Evolutionary conservation across 2,797 vertebrate genomes (phyloP).

Genomic region (Podarcis lilfordi): DNA sequence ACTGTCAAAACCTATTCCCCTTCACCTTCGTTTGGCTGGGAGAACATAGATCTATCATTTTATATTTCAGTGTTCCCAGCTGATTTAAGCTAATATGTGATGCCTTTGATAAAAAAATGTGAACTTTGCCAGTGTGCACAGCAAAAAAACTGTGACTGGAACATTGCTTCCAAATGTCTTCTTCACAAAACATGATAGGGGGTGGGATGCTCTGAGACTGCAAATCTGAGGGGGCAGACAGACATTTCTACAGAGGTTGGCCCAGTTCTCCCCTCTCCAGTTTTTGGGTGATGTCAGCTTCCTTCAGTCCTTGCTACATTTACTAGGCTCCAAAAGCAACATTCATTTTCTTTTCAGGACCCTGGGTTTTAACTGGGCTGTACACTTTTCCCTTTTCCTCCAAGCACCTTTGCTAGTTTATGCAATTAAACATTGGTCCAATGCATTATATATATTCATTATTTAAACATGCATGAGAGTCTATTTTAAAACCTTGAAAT

Average conservation of each 20-base stretch:
- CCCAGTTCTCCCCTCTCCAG: not conserved
- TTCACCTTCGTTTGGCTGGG: not conserved
- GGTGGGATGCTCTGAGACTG: not conserved
- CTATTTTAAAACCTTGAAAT: too few relatives aligned
- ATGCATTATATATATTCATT: not conserved
- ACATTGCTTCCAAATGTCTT: conserved; percentile 4
- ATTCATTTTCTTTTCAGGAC: too few relatives aligned
- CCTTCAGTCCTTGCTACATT: too few relatives aligned
- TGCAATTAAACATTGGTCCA: not conserved
- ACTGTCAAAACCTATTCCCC: not conserved
- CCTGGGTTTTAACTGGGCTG: too few relatives aligned
- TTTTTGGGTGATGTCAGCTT: too few relatives aligned
- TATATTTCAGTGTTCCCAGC: not conserved
- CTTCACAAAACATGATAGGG: not conserved
- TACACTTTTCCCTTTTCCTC: too few relatives aligned
- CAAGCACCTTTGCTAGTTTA: not conserved
- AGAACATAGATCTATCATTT: not conserved
- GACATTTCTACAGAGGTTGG: not conserved
- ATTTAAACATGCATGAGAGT: not conserved
- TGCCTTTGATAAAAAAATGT: conserved; percentile 12
- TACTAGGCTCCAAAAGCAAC: too few relatives aligned
- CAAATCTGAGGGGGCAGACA: too few relatives aligned
- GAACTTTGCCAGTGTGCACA: not conserved
- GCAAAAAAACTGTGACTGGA: not conserved
- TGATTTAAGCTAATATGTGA: not conserved